Evolutionary conservation across 64 coral and sea anemone genomes (phyloP), one percentile per base, ranked within the genome.

Genomic region (Actinia equina): DNA sequence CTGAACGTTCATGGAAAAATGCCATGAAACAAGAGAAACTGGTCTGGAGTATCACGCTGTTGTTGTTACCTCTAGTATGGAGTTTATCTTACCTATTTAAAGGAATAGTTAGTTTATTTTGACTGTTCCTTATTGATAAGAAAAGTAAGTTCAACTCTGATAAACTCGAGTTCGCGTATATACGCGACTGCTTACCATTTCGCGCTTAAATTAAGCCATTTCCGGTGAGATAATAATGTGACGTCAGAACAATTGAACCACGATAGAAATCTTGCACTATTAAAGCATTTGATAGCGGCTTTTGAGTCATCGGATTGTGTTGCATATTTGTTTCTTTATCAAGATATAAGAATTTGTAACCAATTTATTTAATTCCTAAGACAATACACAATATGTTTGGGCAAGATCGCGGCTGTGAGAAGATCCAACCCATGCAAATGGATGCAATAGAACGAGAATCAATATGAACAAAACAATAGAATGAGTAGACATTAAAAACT

Each of bases 31-130:
- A 74, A 74, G 69, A 74, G 69, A 74, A 26, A 74, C 7, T 13
- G 7, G 69, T 74, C 69, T 74, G 27, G n/a, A 41, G n/a, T 16
- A 30, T 1, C 9, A 27, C 23, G 0, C 3, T 74, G 69, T 74
- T 74, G 26, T 74, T 74, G 15, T 74, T 74, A 74, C 69, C 69
- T 74, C 69, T 74, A 30, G 13, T 13, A 14, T 27, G 20, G 25
- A 74, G 69, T 41, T 74, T 30, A 74, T 74, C 25, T 74, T 74
- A 41, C 26, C 69, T 74, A 26, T 74, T 69, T 69, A 22, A 69
- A 20, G 20, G n/a, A 69, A 69, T 69, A 23, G 65, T 71, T 71
- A 27, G 69, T 74, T 74, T 74, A 74, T 74, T 74, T 74, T 74
- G 69, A 74, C 69, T 74, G 25, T 74, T 41, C 69, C 0, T 74